Conservation (phyloP, 2,113 vertebrate species). For the Pedetes capensis region DNA sequence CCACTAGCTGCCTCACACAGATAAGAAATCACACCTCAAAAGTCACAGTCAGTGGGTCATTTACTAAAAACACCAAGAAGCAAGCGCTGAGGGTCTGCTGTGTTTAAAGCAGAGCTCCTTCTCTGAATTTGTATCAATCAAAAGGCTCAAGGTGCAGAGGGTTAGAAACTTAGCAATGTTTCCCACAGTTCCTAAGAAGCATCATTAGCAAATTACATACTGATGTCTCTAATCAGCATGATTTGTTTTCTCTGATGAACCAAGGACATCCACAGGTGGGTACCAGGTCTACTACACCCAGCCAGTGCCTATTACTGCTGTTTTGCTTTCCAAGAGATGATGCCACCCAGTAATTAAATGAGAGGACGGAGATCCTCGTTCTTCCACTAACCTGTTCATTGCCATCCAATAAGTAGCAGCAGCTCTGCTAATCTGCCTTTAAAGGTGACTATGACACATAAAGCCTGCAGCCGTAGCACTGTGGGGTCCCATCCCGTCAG, state of each 20-base stretch:
- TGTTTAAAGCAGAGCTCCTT: neutral
- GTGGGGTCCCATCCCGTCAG: no score
- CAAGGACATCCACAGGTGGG: neutral
- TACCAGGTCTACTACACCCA: neutral
- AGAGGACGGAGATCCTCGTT: conserved; percentile 19
- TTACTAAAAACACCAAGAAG: conserved; percentile 47
- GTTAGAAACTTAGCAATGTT: neutral
- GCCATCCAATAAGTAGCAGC: neutral
- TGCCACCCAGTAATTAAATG: conserved; percentile 60
- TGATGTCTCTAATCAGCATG: neutral
- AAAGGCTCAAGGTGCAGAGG: conserved; percentile 10
- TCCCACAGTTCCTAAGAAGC: neutral
- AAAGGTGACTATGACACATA: neutral
- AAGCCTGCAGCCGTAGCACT: no score
- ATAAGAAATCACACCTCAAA: conserved; percentile 18
- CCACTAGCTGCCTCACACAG: neutral
- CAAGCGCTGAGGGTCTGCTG: neutral
- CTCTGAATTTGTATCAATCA: neutral
- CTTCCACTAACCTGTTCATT: conserved; percentile 7
- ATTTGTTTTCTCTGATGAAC: neutral
- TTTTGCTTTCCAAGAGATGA: conserved; percentile 26
- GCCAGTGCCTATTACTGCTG: neutral
- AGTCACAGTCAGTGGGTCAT: conserved; percentile 53
- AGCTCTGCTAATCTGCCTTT: conserved; percentile 6
- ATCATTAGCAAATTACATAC: neutral